Evolutionary conservation across 2,113 vertebrate species (phyloP).

Genomic region (Brienomyrus longianalis): DNA sequence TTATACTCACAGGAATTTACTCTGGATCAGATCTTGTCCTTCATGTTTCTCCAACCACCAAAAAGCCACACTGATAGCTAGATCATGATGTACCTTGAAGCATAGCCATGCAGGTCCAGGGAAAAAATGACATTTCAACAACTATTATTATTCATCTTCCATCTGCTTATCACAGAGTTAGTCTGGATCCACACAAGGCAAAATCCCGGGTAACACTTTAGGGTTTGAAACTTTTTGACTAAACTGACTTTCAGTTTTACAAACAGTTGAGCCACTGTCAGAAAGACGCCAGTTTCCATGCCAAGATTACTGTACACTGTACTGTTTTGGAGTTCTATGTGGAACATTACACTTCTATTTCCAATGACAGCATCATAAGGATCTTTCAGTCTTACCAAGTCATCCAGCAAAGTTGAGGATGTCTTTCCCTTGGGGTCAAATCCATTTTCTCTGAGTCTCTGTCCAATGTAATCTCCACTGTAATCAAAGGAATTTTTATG

Average conservation of each 20-base stretch:
- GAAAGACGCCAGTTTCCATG: not conserved
- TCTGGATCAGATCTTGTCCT: conserved; percentile 41
- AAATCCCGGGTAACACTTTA: not conserved
- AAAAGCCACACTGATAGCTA: conserved; percentile 66
- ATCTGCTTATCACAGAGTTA: not conserved
- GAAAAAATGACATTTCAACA: not conserved
- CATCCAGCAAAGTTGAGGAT: conserved; percentile 62
- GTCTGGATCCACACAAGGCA: not conserved
- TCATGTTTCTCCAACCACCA: conserved; percentile 63
- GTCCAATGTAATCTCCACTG: conserved; percentile 74
- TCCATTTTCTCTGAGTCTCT: conserved; percentile 68
- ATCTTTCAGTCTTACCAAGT: conserved; percentile 62
- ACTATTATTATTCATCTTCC: not conserved
- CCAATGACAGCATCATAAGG: not conserved
- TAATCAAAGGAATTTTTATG: conserved; percentile 40
- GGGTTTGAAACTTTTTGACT: not conserved
- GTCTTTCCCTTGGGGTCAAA: conserved; percentile 75
- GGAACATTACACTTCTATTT: not conserved
- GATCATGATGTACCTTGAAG: conserved; percentile 72
- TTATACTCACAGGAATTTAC: conserved; percentile 58
- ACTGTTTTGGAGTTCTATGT: not conserved
- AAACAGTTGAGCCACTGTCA: not conserved
- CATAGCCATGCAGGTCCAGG: conserved; percentile 8
- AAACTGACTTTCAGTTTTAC: not conserved
- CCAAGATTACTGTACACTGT: not conserved